Base-by-base conservation (phyloP, 2,113 vertebrate species). In the Cynoglossus semilaevis region DNA sequence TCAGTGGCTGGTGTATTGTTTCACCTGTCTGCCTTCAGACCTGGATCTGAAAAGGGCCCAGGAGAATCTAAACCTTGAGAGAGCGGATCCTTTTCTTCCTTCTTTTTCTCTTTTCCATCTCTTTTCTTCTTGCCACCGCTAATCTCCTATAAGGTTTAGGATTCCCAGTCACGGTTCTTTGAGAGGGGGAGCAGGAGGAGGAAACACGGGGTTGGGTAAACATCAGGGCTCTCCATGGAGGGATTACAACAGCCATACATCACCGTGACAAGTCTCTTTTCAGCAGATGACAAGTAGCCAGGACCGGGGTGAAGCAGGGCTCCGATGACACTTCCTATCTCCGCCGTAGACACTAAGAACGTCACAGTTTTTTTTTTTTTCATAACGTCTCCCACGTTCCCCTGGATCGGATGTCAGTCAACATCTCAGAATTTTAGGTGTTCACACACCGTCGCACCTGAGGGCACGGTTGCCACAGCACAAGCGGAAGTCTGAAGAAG, bases 191-290 rank as follows among this genome's bases (percentile, higher is more conserved):
- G n/a, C n/a, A n/a, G n/a, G 60, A 86, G 82, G 64, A 90, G 91
- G 91, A 91, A 91, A 88, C 82, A 76, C 80, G 76, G 83, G 80
- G 72, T 75, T 81, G 82, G 77, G 88, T 88, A 89, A 91, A 90
- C 88, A 89, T 89, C 83, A 86, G 88, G 87, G 87, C 86, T 90
- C 88, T 88, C 85, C 85, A 79, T 83, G 80, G 74, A 36, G 79
- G 87, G 87, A 92, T 92, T 91, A 91, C 86, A 83, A 84, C 72
- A 64, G 76, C 88, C 85, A 91, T 92, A 87, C 77, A 91, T 91
- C 91, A 91, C 77, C 15, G 58, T 91, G 90, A 92, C 88, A 91
- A 84, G 68, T 75, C 67, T 56, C 87, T 84, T 91, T 92, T 91
- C 87, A 91, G 70, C 53, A 10, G 72, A 78, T 91, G 89, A 90